phyloP scores from a whole-genome alignment of 2,113 vertebrate genomes.

The Callaeas wilsoni region DNA sequence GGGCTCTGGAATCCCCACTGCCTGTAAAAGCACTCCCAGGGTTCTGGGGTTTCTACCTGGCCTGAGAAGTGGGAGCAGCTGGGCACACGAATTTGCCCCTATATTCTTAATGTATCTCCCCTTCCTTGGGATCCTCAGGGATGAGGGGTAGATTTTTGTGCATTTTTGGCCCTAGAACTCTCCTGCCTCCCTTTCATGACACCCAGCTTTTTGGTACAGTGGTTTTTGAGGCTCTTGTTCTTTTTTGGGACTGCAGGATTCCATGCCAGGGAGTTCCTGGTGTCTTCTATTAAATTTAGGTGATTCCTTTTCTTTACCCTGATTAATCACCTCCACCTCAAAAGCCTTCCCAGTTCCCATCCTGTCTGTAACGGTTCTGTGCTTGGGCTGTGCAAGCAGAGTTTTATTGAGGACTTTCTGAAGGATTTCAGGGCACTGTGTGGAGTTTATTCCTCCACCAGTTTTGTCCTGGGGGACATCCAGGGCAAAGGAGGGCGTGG shows the following conservation, averaged over 20 bases:
- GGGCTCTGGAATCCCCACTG: not conserved
- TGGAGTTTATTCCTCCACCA: not conserved
- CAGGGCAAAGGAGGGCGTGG: not conserved
- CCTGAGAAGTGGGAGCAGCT: not conserved
- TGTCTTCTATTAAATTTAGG: not conserved
- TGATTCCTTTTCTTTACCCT: not conserved
- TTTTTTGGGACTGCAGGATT: not conserved
- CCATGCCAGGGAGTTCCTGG: not conserved
- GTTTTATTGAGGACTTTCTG: not conserved
- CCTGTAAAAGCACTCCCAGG: not conserved
- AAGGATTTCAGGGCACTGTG: not conserved
- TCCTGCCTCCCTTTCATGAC: not conserved
- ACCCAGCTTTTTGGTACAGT: not conserved
- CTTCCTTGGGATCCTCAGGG: not conserved
- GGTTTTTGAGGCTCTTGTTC: not conserved
- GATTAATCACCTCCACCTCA: not conserved
- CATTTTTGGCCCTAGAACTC: not conserved
- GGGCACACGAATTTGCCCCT: accelerated
- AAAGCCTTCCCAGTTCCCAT: not conserved
- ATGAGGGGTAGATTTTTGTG: not conserved
- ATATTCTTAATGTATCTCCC: not conserved
- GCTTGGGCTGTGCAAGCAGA: not conserved
- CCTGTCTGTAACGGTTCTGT: not conserved
- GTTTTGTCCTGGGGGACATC: not conserved
- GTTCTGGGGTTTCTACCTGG: not conserved